A percentile compares a stretch with the other conserved stretches of the same genome.
Conservation (phyloP, 2,797 vertebrate genomes). For the Aeoliscus strigatus region DNA sequence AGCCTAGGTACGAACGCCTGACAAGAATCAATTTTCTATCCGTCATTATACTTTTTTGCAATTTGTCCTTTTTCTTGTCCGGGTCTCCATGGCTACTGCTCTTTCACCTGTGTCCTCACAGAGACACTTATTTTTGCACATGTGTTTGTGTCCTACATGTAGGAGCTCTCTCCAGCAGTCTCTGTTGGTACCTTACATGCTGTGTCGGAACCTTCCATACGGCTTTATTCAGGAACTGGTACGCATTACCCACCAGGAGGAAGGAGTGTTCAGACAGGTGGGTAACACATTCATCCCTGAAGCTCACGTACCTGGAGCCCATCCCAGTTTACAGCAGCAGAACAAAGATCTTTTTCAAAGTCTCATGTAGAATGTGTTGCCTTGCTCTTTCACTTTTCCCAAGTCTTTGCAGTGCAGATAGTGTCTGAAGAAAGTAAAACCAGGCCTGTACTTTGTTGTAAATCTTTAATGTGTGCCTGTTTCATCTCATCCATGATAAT, state of each 20-base stretch:
- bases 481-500: no score
- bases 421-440: no score
- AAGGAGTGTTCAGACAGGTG: slow-evolving; percentile 92
- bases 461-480: no score
- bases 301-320: no score
- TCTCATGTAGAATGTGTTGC: no score
- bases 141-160: slow-evolving; percentile 17
- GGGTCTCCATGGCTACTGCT: slow-evolving; percentile 54
- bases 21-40: not conserved
- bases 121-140: slow-evolving; percentile 6
- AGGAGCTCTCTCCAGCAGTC: slow-evolving; percentile 91
- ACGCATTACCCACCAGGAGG: slow-evolving; percentile 95
- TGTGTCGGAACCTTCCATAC: slow-evolving; percentile 96
- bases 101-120: slow-evolving; percentile 27
- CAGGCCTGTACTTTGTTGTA: no score
- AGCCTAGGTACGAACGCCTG: slow-evolving; percentile 81
- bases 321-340: no score
- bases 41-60: slow-evolving; percentile 5
- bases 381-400: no score
- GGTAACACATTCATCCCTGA: slow-evolving; percentile 4
- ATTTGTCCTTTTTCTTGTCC: slow-evolving; percentile 25
- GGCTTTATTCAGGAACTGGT: slow-evolving; percentile 97
- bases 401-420: no score
- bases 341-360: no score
- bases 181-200: slow-evolving; percentile 95